Conservation (phyloP, 2,797 vertebrate genomes). For the Sciurus vulgaris region DNA sequence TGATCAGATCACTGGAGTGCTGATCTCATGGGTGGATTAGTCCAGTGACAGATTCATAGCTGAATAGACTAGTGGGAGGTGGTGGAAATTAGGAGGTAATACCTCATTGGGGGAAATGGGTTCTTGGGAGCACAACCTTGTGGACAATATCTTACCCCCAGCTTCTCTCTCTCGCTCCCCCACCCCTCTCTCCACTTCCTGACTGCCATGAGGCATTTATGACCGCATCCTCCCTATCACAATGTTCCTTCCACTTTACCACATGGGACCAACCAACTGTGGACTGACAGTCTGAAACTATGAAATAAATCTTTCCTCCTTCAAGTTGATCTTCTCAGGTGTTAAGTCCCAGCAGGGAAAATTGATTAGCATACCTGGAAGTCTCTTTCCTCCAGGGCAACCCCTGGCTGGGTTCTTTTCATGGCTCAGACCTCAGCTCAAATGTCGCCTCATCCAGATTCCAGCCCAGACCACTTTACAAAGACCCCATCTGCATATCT, state of each 20-base stretch:
- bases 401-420: not conserved
- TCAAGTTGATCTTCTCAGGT: not conserved
- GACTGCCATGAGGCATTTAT: not conserved
- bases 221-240: not conserved
- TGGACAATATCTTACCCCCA: not conserved
- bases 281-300: not conserved
- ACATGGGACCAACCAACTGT: not conserved
- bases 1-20: not conserved
- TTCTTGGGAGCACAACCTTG: not conserved
- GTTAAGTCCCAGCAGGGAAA: not conserved
- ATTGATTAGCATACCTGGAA: not conserved
- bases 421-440: not conserved
- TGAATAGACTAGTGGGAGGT: no score
- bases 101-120: not conserved
- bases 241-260: not conserved
- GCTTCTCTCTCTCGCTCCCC: no score
- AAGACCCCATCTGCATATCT: not conserved
- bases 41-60: not conserved
- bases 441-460: not conserved
- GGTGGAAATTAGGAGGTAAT: not conserved
- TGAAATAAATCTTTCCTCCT: not conserved
- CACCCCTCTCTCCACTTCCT: no score
- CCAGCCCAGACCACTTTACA: not conserved
- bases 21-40: not conserved
- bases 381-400: not conserved